Base-by-base conservation (phyloP, 1,140 invertebrate species). In the Pemphigus obesinymphae region DNA sequence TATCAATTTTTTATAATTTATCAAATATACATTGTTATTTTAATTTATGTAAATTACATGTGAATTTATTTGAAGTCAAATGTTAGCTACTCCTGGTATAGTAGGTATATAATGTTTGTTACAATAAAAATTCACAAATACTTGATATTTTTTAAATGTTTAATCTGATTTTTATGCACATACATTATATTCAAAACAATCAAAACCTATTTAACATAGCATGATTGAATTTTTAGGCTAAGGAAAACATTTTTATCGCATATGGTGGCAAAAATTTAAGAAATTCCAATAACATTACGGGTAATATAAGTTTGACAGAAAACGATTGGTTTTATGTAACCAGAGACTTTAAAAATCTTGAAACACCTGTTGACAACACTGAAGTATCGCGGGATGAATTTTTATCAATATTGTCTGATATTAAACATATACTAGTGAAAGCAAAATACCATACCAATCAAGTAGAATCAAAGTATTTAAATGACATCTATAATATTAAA, bases 391-490 rank as follows among this genome's bases (percentile, higher is more conserved):
- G 1, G 89, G 95, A 82, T 86, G 92, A 98, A 85, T 93, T 99
- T 85, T 91, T 99, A 86, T 90, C 92, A 34, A 91, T 97, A 1
- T 87, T 99, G n/a, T 89, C 92, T 7, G 90, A 95, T 84, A 85
- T 99, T 0, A 91, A 93, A 82, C 88, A 92, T 40, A 85, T 99
- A 20, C 89, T 99, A 84, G 90, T 99, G 34, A 89, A 96, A 78
- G 96, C 96, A 0, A 95, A 95, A 80, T 99, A 93, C 87, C 96
- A 98, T 86, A 95, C 94, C 0, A 96, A 97, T 86, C 97, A 99
- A 88, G 92, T 95, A 82, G 95, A 97, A 88, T 94, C 93, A 53
- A 90, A 89, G 91, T 92, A 84, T 85, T 87, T 87, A 58, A 40
- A 48, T 82, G 45, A 29, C 29, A 66, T 53, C 55, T 53, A 63